Conservation (phyloP, 2,113 vertebrate genomes). For the Drymodes brunneopygia region DNA sequence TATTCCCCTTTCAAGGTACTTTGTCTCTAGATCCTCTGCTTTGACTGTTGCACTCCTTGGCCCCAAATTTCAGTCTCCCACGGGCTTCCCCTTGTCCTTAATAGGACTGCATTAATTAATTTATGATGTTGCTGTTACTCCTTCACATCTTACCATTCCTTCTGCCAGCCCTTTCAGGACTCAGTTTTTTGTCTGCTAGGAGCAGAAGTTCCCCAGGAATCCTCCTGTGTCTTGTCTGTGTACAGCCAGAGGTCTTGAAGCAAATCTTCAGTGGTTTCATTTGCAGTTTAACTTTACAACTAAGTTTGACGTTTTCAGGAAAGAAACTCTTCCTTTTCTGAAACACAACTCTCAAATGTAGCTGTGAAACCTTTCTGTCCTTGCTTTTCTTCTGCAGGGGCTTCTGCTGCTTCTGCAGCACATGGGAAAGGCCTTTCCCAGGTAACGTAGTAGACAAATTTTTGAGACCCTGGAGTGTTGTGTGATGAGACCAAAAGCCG, state of each 20-base stretch:
- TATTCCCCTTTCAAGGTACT: neutral
- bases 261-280: neutral
- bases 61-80: neutral
- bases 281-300: neutral
- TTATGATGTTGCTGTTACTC: neutral
- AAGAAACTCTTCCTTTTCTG: neutral
- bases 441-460: neutral
- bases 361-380: neutral
- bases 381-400: neutral
- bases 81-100: neutral
- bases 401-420: neutral
- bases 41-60: neutral
- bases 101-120: neutral
- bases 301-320: neutral
- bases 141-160: neutral
- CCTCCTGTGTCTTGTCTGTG: neutral
- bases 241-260: neutral
- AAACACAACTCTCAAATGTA: neutral
- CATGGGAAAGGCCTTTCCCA: neutral
- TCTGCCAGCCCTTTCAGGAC: neutral
- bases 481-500: neutral
- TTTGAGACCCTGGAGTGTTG: neutral
- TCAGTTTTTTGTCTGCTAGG: neutral
- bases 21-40: neutral
- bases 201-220: neutral